A percentile compares a stretch with the other conserved stretches of the same genome.
These are phyloP conservation scores for Cyanoliseus patagonus DNA, from an alignment of 2,113 vertebrate species.

Conservation along the genomic window DNA sequence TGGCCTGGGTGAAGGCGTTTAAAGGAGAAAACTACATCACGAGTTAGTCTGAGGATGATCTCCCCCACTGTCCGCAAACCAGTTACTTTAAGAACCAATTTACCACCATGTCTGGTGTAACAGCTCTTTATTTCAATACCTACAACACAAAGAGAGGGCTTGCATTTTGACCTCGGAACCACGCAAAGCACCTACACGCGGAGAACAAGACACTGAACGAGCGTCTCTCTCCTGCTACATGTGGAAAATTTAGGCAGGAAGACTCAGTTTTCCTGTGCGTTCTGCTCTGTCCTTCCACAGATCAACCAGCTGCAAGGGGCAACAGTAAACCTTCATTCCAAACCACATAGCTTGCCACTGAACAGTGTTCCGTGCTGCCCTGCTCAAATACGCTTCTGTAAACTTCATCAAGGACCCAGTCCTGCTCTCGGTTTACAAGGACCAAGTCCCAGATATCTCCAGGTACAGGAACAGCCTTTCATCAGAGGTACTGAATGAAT, in stretches of 20 bases:
- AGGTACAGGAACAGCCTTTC: not conserved
- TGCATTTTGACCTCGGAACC: slow-evolving; percentile 38
- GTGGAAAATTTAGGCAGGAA: slow-evolving; percentile 35
- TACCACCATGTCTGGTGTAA: not conserved
- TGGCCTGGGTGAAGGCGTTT: not conserved
- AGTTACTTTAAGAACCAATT: not conserved
- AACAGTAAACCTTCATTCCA: slow-evolving; percentile 18
- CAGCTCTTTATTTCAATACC: slow-evolving; percentile 70
- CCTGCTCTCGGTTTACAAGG: not conserved
- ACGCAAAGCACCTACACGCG: slow-evolving; percentile 47
- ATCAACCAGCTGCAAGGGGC: not conserved
- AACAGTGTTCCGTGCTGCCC: not conserved
- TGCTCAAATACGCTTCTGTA: not conserved
- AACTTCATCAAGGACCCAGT: slow-evolving; percentile 7
- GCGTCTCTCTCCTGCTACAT: slow-evolving; percentile 48
- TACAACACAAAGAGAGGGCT: slow-evolving; percentile 52
- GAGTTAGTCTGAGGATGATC: not conserved
- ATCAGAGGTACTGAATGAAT: slow-evolving; percentile 25
- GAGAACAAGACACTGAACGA: not conserved
- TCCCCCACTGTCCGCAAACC: not conserved
- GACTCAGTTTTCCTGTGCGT: not conserved
- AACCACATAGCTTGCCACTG: not conserved
- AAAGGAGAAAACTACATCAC: not conserved
- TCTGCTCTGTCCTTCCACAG: not conserved
- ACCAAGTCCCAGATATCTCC: not conserved